Evolutionary conservation across 2,113 vertebrate species (phyloP).

Genomic region (Calonectris borealis): DNA sequence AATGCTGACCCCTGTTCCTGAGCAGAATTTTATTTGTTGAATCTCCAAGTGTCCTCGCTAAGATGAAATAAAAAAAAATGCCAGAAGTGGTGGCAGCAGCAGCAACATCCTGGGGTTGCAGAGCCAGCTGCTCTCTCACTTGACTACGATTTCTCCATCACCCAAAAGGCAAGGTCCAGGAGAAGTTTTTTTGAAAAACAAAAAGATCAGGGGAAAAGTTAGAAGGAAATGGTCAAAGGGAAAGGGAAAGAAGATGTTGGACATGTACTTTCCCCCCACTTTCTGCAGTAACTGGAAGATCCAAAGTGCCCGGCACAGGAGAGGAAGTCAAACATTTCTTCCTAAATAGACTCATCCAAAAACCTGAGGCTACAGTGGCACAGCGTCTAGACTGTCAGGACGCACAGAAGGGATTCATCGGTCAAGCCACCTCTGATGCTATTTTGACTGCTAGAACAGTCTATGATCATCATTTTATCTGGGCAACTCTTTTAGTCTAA

Average conservation of each 20-base stretch:
- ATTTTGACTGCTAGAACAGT: background rate
- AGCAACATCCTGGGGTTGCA: background rate
- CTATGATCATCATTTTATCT: background rate
- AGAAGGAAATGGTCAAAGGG: background rate
- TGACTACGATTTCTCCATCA: background rate
- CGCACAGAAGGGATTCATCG: background rate
- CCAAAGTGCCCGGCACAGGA: background rate
- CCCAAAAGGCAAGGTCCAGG: background rate
- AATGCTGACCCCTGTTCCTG: background rate
- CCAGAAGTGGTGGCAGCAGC: background rate
- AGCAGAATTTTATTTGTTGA: background rate
- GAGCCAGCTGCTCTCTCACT: background rate
- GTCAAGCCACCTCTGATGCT: background rate
- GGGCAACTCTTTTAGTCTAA: background rate
- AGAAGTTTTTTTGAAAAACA: background rate
- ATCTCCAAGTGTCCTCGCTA: background rate
- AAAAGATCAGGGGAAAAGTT: background rate
- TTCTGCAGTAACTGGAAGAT: background rate
- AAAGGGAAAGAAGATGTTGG: too few relatives aligned
- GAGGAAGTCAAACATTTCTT: background rate
- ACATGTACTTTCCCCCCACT: background rate
- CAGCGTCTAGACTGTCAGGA: rapidly evolving
- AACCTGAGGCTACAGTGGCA: background rate
- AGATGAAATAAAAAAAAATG: background rate
- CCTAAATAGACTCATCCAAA: background rate